Evolutionary conservation across 2,888 invertebrate species (phyloP), one percentile per base, ranked within the genome.

Genomic region (Argyresthia albistria): DNA sequence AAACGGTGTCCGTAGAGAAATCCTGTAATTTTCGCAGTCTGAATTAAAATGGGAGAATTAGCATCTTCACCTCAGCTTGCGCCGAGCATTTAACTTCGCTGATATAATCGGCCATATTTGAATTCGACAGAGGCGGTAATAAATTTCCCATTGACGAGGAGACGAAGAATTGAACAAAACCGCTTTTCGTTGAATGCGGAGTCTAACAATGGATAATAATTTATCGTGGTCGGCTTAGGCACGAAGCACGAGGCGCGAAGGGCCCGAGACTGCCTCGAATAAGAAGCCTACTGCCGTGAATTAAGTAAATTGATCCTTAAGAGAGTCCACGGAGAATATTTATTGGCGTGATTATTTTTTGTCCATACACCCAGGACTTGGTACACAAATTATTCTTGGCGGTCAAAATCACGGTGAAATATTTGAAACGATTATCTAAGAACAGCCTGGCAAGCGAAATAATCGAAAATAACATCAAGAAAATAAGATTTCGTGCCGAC

Each of bases 141-240:
- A 84, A 84, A 84, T 86, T 84, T 77, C 63, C 80, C 74, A 81
- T 83, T 83, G 82, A 84, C 78, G 78, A 80, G 73, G 73, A 80
- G 76, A 73, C 79, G 77, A 81, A 81, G 84, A 83, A 83, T 81
- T 79, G 84, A 83, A 87, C 84, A 84, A 83, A 86, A 87, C 81
- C 80, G 76, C 72, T 69, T 77, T 78, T 75, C 78, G 78, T 79
- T 78, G 78, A 77, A 83, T 79, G 79, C 75, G 72, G 63, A 61
- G 66, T 66, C 68, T 71, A 76, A 83, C 82, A 86, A 83, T 83
- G 73, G 84, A 77, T 80, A 83, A 84, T 84, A 83, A 84, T 84
- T 84, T 83, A 86, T 87, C 73, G 82, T 73, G 76, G 77, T 70
- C 70, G 71, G 69, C 68, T 69, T 69, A 73, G 70, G 69, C 25